phyloP scores from a whole-genome alignment of 2,888 invertebrate species.

The Lamellibrachia satsuma region DNA sequence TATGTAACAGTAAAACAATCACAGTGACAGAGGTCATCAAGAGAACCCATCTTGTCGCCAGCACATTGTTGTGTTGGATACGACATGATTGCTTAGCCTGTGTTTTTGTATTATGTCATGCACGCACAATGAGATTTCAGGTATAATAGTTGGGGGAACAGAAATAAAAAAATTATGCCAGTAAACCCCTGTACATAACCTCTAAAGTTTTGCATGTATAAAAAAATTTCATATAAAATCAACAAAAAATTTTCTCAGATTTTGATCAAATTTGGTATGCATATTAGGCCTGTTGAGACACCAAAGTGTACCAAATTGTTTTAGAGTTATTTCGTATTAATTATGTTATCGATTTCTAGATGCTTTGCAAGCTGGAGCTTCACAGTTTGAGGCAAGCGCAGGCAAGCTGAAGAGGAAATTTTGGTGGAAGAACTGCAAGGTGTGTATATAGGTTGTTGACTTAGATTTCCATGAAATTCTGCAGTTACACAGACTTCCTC shows the following conservation, averaged over 20 bases:
- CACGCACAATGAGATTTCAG: background rate
- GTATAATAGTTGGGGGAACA: too few species aligned
- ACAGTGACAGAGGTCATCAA: background rate
- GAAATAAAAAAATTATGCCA: too few species aligned
- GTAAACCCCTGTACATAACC: too few species aligned
- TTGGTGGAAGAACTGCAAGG: constrained; percentile 53
- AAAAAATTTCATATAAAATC: too few species aligned
- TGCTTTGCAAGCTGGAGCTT: constrained; percentile 70
- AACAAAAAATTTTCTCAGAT: too few species aligned
- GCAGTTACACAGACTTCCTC: background rate
- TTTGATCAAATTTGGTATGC: too few species aligned
- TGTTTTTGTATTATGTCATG: background rate
- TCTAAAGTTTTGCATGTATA: too few species aligned
- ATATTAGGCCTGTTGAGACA: too few species aligned
- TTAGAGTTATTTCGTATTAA: background rate
- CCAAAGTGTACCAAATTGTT: too few species aligned
- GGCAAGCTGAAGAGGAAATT: constrained; percentile 49
- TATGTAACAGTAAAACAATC: background rate
- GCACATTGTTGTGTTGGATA: too few species aligned
- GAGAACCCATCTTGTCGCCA: background rate
- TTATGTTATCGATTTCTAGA: constrained; percentile 70
- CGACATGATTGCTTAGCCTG: too few species aligned
- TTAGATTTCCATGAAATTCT: background rate
- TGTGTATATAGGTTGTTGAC: constrained; percentile 28
- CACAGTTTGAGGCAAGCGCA: constrained; percentile 48